phyloP scores from a whole-genome alignment of 1,140 invertebrate species.

The Nebria ingens region DNA sequence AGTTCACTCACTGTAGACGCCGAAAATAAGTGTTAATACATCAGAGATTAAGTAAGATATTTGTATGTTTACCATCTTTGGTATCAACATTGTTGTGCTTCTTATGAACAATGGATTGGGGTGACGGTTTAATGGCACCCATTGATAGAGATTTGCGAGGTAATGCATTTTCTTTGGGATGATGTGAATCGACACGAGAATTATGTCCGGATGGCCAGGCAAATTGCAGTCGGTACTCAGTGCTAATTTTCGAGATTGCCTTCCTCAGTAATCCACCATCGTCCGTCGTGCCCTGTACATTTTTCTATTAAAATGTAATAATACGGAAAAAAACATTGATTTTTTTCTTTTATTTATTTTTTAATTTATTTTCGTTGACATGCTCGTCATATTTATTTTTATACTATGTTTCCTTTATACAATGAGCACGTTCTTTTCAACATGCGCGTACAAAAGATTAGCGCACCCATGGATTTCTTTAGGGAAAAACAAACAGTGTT shows the following conservation, averaged over 20 bases:
- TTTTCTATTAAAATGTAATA: conserved; percentile 16
- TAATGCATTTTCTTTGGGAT: conserved; percentile 37
- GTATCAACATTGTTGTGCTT: conserved; percentile 43
- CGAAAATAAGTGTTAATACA: no score
- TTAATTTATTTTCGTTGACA: no score
- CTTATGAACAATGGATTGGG: conserved; percentile 48
- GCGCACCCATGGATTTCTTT: no score
- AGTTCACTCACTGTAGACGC: conserved; percentile 50
- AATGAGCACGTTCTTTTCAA: no score
- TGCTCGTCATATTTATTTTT: no score
- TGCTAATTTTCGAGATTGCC: conserved; percentile 64
- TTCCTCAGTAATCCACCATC: conserved; percentile 50
- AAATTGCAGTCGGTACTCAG: conserved; percentile 80
- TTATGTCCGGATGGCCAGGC: conserved; percentile 68
- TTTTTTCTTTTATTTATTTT: no score
- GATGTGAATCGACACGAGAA: conserved; percentile 34
- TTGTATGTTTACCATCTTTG: conserved; percentile 29
- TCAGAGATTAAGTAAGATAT: no score
- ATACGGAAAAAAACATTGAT: no score
- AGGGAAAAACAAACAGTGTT: no score
- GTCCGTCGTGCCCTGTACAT: conserved; percentile 6
- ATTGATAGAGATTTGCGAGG: conserved; percentile 77
- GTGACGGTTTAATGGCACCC: conserved; percentile 66
- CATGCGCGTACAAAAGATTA: no score
- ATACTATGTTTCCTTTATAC: no score